Percentiles rank a stretch among this genome's conserved stretches.
These are phyloP conservation scores for Sylvia atricapilla DNA, from an alignment of 2,113 vertebrate genomes.

Conservation along the genomic window DNA sequence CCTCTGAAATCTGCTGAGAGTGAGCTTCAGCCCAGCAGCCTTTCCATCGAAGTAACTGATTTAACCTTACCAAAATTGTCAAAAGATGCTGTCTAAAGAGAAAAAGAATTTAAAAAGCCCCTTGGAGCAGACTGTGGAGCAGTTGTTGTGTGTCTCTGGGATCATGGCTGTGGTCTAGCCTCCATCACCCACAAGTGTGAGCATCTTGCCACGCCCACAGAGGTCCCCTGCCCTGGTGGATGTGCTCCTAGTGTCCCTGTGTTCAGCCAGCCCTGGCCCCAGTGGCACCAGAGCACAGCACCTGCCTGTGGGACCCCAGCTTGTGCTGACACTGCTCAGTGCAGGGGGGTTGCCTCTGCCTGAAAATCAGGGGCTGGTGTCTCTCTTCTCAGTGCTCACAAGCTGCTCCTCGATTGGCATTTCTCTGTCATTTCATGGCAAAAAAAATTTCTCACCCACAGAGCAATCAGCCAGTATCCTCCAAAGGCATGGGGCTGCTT, in stretches of 20 bases:
- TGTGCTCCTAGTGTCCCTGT: not conserved
- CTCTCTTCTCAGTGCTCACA: not conserved
- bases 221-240: not conserved
- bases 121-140: not conserved
- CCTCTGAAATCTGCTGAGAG: not conserved
- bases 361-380: not conserved
- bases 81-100: not conserved
- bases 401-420: not conserved
- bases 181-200: not conserved
- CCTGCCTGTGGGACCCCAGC: not conserved
- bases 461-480: not conserved
- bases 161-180: not conserved
- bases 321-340: not conserved
- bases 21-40: not conserved
- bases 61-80: not conserved
- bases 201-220: not conserved
- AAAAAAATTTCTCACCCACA: not conserved
- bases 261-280: not conserved
- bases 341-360: accelerated
- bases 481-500: not conserved
- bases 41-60: not conserved
- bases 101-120: not conserved
- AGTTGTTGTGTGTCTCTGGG: not conserved
- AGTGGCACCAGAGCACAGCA: not conserved
- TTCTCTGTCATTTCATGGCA: not conserved